A percentile compares a stretch with the other conserved stretches of the same genome.
Conservation (phyloP, 2,113 vertebrate species). For the Amphiprion percula region DNA sequence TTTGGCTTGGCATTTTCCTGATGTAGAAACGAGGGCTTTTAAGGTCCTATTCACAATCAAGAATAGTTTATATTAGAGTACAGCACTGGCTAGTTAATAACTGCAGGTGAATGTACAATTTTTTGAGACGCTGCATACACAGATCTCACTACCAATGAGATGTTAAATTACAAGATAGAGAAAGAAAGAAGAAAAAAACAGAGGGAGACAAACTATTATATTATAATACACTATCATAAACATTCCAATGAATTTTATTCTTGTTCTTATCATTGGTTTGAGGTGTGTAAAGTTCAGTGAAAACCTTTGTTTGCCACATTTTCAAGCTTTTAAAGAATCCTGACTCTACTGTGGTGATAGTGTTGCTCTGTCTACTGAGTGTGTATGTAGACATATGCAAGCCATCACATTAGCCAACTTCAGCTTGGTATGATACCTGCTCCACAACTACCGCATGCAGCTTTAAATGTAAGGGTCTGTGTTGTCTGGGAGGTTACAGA, state of each 20-base stretch:
- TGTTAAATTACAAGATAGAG: too few species aligned
- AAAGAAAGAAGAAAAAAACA: too few species aligned
- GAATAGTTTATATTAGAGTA: neutral
- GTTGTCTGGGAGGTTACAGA: neutral
- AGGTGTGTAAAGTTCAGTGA: too few species aligned
- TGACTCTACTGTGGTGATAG: conserved; percentile 1
- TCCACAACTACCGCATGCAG: neutral
- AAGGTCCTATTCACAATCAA: neutral
- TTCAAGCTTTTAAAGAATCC: neutral
- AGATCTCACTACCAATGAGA: neutral
- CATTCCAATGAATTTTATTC: neutral
- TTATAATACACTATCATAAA: neutral
- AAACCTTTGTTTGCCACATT: neutral
- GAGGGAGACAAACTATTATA: too few species aligned
- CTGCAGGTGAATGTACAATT: neutral
- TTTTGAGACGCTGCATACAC: neutral
- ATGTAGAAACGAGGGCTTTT: neutral
- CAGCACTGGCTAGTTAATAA: neutral
- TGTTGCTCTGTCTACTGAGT: conserved; percentile 13
- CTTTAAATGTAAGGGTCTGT: neutral
- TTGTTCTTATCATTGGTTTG: neutral
- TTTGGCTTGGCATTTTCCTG: neutral
- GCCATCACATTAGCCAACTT: neutral
- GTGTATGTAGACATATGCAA: conserved; percentile 22
- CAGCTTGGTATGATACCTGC: neutral